Conservation (phyloP, 2,797 vertebrate genomes). For the Pantherophis vulpinus region DNA sequence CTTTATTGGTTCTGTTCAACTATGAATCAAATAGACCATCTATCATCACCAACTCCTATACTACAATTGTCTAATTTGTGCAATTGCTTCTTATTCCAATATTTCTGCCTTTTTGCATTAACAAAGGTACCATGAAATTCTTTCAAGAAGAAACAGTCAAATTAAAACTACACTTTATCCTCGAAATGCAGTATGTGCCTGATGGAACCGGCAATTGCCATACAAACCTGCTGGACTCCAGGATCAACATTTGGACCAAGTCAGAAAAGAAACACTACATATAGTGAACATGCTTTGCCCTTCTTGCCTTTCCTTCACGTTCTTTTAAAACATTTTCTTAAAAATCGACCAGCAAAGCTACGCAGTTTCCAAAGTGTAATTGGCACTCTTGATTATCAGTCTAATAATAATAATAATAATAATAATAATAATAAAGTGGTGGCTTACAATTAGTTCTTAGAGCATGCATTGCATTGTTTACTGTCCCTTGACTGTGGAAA, state of each 20-base stretch:
- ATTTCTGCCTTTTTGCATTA: constrained; percentile 37
- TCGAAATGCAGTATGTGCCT: background rate
- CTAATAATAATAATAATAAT: constrained; percentile 37
- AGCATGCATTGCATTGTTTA: background rate
- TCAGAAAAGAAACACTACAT: background rate
- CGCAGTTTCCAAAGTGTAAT: constrained; percentile 26
- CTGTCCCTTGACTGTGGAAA: background rate
- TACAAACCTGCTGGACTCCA: background rate
- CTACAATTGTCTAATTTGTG: constrained; percentile 54
- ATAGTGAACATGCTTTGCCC: background rate
- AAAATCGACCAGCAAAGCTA: background rate
- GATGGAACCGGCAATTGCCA: background rate
- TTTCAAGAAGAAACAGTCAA: constrained; percentile 10
- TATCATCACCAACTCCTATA: constrained; percentile 33
- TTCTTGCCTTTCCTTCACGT: background rate
- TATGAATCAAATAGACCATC: background rate
- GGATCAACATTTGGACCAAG: background rate
- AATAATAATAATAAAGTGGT: constrained; percentile 38
- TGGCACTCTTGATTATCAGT: constrained; percentile 36
- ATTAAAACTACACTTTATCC: constrained; percentile 23
- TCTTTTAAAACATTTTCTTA: background rate
- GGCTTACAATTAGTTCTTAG: constrained; percentile 35
- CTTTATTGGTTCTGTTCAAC: constrained; percentile 21
- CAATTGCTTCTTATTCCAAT: constrained; percentile 28
- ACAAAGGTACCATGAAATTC: constrained; percentile 20